Evolutionary conservation across 1,140 invertebrate species (phyloP).

Genomic region (Littorina saxatilis): DNA sequence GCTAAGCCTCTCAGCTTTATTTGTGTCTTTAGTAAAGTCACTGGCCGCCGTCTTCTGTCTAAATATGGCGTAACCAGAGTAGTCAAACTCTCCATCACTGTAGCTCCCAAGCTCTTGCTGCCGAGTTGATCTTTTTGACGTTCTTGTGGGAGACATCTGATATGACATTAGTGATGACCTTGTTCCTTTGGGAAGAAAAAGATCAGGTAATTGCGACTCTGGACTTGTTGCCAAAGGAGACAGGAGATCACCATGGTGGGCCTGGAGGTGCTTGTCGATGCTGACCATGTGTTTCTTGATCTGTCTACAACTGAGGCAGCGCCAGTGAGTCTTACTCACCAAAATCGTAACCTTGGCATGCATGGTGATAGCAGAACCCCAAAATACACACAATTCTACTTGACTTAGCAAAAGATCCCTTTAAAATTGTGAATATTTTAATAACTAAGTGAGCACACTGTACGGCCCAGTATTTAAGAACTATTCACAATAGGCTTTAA

Average conservation of each 20-base stretch:
- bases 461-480: too few species aligned
- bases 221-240: background rate
- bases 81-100: background rate
- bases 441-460: background rate
- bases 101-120: background rate
- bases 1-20: too few species aligned
- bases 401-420: too few species aligned
- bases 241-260: background rate
- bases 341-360: background rate
- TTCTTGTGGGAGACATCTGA: too few species aligned
- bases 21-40: too few species aligned
- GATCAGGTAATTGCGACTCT: background rate
- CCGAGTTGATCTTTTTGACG: too few species aligned
- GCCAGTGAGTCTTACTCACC: slow-evolving; percentile 6
- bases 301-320: background rate
- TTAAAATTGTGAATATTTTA: background rate
- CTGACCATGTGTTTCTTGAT: background rate
- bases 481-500: too few species aligned
- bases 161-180: too few species aligned
- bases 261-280: background rate
- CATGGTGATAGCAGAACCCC: background rate
- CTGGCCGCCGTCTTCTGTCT: too few species aligned
- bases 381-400: too few species aligned
- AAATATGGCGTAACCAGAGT: too few species aligned
- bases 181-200: too few species aligned